Evolutionary conservation across 2,888 invertebrate genomes (phyloP), one percentile per base, ranked within the genome.

Genomic region (Prosapia bicincta): DNA sequence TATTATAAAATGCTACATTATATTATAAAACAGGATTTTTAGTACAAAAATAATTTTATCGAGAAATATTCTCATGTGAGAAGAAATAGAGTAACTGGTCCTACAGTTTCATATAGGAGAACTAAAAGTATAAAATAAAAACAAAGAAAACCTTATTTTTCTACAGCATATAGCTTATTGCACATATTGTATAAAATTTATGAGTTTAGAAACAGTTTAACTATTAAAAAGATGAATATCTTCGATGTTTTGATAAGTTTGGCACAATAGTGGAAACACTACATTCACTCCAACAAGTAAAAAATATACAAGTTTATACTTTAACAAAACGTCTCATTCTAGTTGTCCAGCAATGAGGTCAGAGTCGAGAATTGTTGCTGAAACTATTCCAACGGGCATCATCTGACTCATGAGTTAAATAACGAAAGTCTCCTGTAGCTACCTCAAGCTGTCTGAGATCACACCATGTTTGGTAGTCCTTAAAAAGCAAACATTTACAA

Each of bases 381-480:
- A 80, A 88, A 28, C 88, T 86, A 81, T 90, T 91, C 97, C 97
- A 97, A 80, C 96, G 89, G n/a, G 92, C 91, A 84, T 98, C 97
- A 83, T 98, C 97, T 28, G 95, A 93, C 84, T 96, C 96, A 81
- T 97, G 96, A 7, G 97, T 97, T 79, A 97, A 87, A 86, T 95
- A 97, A 20, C 96, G 89, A 78, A 90, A 88, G 25, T 72, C 66
- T 26, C 92, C 92, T 38, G 94, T 91, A 76, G 84, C 83, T 20
- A 77, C 78, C 87, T 99, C 98, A 74, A 99, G 88, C 81, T 92
- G 90, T 74, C 98, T 90, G 82, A 99, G 88, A 87, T 99, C 99
- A 81, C 90, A 91, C 97, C 98, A 99, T 5, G 98, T 97, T 85
- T 95, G 92, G 84, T 93, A 93, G 85, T 97, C 92, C 92, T 93